phyloP scores from a whole-genome alignment of 2,888 invertebrate genomes.

The Drosophila pseudotakahashii region DNA sequence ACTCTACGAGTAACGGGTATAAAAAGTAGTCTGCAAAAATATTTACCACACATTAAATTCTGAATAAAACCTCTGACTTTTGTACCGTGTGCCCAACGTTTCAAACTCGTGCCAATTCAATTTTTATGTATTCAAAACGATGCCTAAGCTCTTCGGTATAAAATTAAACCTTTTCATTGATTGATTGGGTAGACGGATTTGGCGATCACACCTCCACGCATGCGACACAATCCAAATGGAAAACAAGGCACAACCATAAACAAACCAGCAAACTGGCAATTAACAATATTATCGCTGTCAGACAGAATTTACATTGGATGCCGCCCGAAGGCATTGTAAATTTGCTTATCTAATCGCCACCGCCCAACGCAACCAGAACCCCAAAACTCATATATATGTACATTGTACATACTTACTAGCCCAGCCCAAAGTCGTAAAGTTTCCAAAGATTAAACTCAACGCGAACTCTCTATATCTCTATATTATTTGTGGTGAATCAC shows the following conservation, averaged over 20 bases:
- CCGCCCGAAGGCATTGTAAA: slow-evolving; percentile 29
- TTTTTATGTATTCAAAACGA: slow-evolving; percentile 26
- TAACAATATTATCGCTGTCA: slow-evolving; percentile 34
- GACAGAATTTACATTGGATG: slow-evolving; percentile 34
- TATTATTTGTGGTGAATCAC: slow-evolving; percentile 8
- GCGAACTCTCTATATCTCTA: not conserved
- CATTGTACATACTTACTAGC: not conserved
- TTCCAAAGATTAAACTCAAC: slow-evolving; percentile 7
- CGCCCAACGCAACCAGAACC: not conserved
- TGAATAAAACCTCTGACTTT: too few relatives aligned
- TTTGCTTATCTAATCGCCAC: slow-evolving; percentile 34
- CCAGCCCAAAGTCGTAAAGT: slow-evolving; percentile 9
- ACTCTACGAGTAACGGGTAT: too few relatives aligned
- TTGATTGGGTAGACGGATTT: slow-evolving; percentile 30
- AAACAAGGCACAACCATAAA: slow-evolving; percentile 13
- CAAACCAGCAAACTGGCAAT: slow-evolving; percentile 24
- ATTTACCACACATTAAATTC: too few relatives aligned
- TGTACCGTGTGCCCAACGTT: slow-evolving; percentile 11
- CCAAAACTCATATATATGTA: slow-evolving; percentile 1
- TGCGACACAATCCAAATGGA: slow-evolving; percentile 7
- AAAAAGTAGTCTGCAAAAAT: too few relatives aligned
- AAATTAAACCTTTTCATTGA: slow-evolving; percentile 35
- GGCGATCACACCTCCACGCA: slow-evolving; percentile 34
- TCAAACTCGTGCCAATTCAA: slow-evolving; percentile 9
- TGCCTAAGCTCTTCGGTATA: slow-evolving; percentile 8